Conservation (phyloP, 2,797 vertebrate species). For the Antennarius maculatus region DNA sequence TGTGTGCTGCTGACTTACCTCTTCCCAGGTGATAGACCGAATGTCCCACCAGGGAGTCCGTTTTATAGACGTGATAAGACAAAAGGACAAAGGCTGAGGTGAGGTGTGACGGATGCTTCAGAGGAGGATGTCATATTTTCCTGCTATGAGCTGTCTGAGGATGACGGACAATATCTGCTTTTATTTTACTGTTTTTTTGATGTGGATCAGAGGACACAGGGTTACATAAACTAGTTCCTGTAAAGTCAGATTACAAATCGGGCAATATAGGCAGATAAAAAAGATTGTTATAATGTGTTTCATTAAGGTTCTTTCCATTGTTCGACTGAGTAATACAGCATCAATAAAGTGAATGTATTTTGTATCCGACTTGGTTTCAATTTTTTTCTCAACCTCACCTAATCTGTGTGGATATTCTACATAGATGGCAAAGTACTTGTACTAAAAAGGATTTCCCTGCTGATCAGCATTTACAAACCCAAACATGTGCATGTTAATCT, state of each 20-base stretch:
- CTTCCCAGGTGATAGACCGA: not conserved
- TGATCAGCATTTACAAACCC: too few relatives aligned
- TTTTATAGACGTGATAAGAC: slow-evolving; percentile 45
- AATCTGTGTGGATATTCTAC: too few relatives aligned
- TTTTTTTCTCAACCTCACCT: too few relatives aligned
- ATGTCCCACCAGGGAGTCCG: not conserved
- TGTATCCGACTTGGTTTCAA: not conserved
- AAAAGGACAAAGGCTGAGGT: slow-evolving; percentile 32
- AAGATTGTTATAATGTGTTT: too few relatives aligned
- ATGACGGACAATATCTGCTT: not conserved
- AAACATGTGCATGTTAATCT: too few relatives aligned
- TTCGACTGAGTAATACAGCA: too few relatives aligned
- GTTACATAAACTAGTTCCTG: slow-evolving; percentile 16
- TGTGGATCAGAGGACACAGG: not conserved
- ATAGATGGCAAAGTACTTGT: too few relatives aligned
- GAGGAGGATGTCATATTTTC: not conserved
- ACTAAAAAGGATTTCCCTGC: too few relatives aligned
- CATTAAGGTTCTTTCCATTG: too few relatives aligned
- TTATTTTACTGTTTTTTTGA: slow-evolving; percentile 25
- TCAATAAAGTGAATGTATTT: too few relatives aligned
- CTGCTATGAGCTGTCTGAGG: not conserved
- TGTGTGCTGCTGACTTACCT: slow-evolving; percentile 23
- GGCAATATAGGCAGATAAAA: too few relatives aligned
- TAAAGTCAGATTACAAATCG: not conserved
- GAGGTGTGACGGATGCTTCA: slow-evolving; percentile 2